A percentile compares a stretch with the other conserved stretches of the same genome.
Evolutionary conservation across 2,888 invertebrate genomes (phyloP).

Genomic region (Leucoptera coffeella): DNA sequence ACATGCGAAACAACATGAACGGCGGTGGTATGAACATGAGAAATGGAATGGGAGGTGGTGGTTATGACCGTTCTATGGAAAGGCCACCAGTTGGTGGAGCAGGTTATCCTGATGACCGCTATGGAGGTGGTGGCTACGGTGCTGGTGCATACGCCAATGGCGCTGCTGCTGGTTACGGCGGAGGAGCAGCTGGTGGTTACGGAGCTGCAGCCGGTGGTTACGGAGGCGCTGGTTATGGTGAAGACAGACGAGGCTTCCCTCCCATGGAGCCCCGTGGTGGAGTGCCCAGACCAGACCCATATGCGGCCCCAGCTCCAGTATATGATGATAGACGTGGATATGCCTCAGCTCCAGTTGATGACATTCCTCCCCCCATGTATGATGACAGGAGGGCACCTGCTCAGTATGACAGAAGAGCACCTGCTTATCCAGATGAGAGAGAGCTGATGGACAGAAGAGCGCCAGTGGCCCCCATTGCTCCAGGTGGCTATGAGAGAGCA

Average conservation of each 20-base stretch:
- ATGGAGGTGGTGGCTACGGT: constrained; percentile 34
- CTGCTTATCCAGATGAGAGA: constrained; percentile 29
- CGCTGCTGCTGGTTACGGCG: constrained; percentile 32
- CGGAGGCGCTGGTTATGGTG: constrained; percentile 8
- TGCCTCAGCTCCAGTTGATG: constrained; percentile 7
- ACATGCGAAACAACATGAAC: constrained; percentile 32
- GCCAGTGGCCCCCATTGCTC: constrained; percentile 16
- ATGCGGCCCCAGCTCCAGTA: constrained; percentile 4
- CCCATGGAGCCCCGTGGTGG: constrained; percentile 3
- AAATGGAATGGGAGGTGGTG: constrained; percentile 18
- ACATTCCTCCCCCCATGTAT: constrained; percentile 8
- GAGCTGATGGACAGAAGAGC: constrained; percentile 29
- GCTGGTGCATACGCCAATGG: constrained; percentile 40
- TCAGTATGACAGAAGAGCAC: no score
- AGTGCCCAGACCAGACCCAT: not conserved
- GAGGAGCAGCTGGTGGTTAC: constrained; percentile 20
- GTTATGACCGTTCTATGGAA: constrained; percentile 24
- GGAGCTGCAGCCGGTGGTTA: constrained; percentile 21
- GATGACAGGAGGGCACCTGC: constrained; percentile 17
- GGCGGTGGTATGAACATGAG: constrained; percentile 37
- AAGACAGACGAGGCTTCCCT: constrained; percentile 7
- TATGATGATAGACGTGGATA: constrained; percentile 7
- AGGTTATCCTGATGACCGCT: constrained; percentile 30
- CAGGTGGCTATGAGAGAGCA: constrained; percentile 21
- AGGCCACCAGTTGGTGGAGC: constrained; percentile 16